Conservation (phyloP, 2,113 vertebrate genomes). For the Cepphus grylle region DNA sequence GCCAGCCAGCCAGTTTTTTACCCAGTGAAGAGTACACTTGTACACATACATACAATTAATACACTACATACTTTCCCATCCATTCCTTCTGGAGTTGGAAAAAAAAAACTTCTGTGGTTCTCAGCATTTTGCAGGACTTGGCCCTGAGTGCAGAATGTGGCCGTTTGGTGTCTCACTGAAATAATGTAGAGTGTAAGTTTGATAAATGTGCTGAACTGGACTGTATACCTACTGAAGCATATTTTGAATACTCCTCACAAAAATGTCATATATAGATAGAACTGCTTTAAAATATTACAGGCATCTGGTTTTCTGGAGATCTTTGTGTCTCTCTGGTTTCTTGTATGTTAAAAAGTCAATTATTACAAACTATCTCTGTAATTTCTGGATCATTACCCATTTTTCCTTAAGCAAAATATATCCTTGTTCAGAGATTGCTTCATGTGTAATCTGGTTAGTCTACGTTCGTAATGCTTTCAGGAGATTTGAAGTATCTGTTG, state of each 20-base stretch:
- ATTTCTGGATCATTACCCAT: conserved; percentile 25
- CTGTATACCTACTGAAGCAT: not conserved
- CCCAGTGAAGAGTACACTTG: too few species aligned
- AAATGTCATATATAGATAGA: conserved; percentile 17
- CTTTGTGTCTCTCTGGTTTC: not conserved
- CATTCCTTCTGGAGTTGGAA: not conserved
- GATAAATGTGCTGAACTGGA: not conserved
- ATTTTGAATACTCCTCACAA: not conserved
- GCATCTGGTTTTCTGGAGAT: not conserved
- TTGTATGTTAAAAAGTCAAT: not conserved
- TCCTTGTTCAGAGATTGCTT: not conserved
- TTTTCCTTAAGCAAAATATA: conserved; percentile 19
- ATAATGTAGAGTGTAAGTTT: not conserved
- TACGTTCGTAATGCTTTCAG: not conserved
- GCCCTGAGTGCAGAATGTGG: not conserved
- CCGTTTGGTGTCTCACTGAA: not conserved
- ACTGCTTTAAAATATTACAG: not conserved
- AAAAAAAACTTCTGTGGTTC: not conserved
- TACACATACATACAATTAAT: not conserved
- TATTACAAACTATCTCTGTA: not conserved
- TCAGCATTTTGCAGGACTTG: not conserved
- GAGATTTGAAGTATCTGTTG: not conserved
- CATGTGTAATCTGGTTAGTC: not conserved
- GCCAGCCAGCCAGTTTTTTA: too few species aligned
- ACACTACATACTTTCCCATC: not conserved